Percentiles rank a stretch among this genome's conserved stretches.
These are phyloP conservation scores for Siderastrea radians DNA, from an alignment of 92 coral and sea anemone genomes.

Conservation along the genomic window DNA sequence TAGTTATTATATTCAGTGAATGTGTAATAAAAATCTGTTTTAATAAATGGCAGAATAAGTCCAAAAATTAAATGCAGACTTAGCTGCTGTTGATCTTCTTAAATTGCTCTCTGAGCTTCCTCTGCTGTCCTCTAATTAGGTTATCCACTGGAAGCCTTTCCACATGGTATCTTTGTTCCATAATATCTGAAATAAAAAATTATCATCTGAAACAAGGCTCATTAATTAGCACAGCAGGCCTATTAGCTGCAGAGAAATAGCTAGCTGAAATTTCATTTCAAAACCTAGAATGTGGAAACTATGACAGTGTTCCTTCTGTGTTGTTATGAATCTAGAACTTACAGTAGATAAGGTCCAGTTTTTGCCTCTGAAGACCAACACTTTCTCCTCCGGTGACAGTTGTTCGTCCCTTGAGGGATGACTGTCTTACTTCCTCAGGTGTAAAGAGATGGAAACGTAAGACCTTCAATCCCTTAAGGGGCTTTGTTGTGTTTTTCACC, in stretches of 20 bases:
- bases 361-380: too few species aligned
- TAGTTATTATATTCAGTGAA: too few species aligned
- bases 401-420: conserved; percentile 59
- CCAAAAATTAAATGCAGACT: background rate
- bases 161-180: background rate
- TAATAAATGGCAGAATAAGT: background rate
- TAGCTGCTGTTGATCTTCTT: conserved; percentile 18
- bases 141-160: background rate
- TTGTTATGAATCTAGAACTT: too few species aligned
- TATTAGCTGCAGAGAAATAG: too few species aligned
- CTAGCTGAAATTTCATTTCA: too few species aligned
- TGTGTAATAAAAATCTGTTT: background rate
- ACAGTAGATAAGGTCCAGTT: too few species aligned
- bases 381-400: conserved; percentile 10
- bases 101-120: conserved; percentile 2
- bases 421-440: conserved; percentile 44
- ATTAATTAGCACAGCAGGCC: too few species aligned
- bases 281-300: too few species aligned
- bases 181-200: background rate
- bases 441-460: conserved; percentile 42
- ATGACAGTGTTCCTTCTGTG: too few species aligned
- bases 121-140: background rate
- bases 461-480: conserved; percentile 59
- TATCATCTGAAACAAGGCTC: too few species aligned
- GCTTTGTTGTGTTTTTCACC: conserved; percentile 40